Conservation (phyloP, 2,888 invertebrate species). For the Pandemis corylana region DNA sequence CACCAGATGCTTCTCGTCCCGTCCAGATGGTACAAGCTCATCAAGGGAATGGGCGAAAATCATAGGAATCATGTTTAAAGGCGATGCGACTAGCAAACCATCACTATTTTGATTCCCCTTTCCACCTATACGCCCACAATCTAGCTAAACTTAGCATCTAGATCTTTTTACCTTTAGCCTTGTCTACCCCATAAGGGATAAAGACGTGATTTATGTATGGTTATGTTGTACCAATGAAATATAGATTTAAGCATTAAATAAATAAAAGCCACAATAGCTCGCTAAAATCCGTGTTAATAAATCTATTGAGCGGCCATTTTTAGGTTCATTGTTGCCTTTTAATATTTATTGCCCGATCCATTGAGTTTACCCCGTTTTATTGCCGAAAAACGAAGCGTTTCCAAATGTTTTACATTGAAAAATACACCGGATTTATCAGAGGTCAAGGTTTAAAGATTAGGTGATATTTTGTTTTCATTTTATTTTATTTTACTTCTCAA, state of each 20-base stretch:
- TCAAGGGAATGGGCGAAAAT: too few relatives aligned
- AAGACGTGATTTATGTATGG: too few relatives aligned
- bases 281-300: slow-evolving; percentile 39
- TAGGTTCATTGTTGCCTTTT: slow-evolving; percentile 41
- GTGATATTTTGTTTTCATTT: neutral
- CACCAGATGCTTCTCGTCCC: too few relatives aligned
- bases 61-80: too few relatives aligned
- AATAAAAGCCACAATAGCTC: slow-evolving; percentile 19
- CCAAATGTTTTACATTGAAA: slow-evolving; percentile 38
- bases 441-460: slow-evolving; percentile 24
- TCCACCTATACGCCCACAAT: too few relatives aligned
- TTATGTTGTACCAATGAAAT: neutral
- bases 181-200: too few relatives aligned
- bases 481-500: neutral
- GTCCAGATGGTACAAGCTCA: too few relatives aligned
- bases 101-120: too few relatives aligned
- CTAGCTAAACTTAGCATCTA: too few relatives aligned
- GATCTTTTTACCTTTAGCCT: too few relatives aligned
- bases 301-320: slow-evolving; percentile 38
- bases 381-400: slow-evolving; percentile 21
- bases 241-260: slow-evolving; percentile 9
- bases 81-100: too few relatives aligned
- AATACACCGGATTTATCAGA: slow-evolving; percentile 37
- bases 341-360: slow-evolving; percentile 40
- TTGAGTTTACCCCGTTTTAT: slow-evolving; percentile 31